phyloP scores from a whole-genome alignment of 2,113 vertebrate genomes.

The Neotoma lepida region DNA sequence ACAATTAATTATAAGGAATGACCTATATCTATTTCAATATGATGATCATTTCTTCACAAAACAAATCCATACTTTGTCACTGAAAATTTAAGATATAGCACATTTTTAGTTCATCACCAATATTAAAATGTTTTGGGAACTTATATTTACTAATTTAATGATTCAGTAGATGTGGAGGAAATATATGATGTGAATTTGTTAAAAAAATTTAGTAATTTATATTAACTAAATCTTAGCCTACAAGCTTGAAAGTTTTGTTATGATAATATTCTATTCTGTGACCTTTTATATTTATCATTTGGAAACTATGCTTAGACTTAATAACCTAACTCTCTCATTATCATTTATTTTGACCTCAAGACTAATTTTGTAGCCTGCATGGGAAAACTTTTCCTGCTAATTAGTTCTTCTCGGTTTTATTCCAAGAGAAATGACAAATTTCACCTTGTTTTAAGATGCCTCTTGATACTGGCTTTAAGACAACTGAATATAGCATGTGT shows the following conservation, averaged over 20 bases:
- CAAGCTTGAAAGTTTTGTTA: slow-evolving; percentile 78
- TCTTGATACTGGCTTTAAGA: slow-evolving; percentile 81
- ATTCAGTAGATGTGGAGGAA: slow-evolving; percentile 74
- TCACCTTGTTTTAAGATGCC: slow-evolving; percentile 82
- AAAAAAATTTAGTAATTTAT: slow-evolving; percentile 80
- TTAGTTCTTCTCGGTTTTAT: slow-evolving; percentile 83
- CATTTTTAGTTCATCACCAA: slow-evolving; percentile 66
- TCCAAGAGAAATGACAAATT: slow-evolving; percentile 85
- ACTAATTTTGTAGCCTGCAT: slow-evolving; percentile 79
- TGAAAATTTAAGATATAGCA: slow-evolving; percentile 71
- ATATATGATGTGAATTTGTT: slow-evolving; percentile 78
- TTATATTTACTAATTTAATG: slow-evolving; percentile 79
- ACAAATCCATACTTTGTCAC: slow-evolving; percentile 11
- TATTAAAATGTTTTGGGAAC: slow-evolving; percentile 64
- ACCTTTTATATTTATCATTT: slow-evolving; percentile 83
- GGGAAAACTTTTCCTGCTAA: slow-evolving; percentile 83
- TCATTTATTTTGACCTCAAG: slow-evolving; percentile 85
- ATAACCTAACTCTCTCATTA: slow-evolving; percentile 83
- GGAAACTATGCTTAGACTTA: slow-evolving; percentile 81
- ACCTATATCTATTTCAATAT: slow-evolving; percentile 28
- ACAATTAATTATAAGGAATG: slow-evolving; percentile 36
- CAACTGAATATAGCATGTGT: slow-evolving; percentile 67
- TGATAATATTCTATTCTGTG: slow-evolving; percentile 80
- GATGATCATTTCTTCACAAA: slow-evolving; percentile 53
- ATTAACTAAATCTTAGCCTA: slow-evolving; percentile 82